These are phyloP conservation scores for Zosterops lateralis DNA, from an alignment of 2,113 vertebrate genomes.

Conservation along the genomic window DNA sequence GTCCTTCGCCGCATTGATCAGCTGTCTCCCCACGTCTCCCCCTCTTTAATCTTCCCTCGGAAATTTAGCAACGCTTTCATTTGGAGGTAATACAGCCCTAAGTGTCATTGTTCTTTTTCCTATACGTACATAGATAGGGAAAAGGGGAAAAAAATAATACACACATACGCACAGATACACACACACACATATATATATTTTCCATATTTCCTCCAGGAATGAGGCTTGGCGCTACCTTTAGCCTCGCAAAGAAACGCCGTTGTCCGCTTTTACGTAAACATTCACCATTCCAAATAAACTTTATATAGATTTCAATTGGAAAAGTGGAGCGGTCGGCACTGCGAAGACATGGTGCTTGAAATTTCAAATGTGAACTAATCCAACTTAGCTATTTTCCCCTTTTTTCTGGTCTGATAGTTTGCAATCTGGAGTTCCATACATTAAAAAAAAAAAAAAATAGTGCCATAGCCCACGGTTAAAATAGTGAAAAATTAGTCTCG, in stretches of 20 bases:
- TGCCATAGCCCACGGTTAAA: constrained; percentile 73
- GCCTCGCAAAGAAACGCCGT: constrained; percentile 27
- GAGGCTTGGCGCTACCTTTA: neutral
- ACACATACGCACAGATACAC: fast-evolving
- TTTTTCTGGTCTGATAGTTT: constrained; percentile 46
- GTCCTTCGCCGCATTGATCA: neutral
- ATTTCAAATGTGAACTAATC: constrained; percentile 50
- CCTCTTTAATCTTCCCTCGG: neutral
- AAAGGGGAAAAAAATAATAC: fast-evolving
- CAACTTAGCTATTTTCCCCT: neutral
- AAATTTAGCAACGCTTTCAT: neutral
- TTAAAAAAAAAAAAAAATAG: constrained; percentile 37
- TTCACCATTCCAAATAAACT: constrained; percentile 61
- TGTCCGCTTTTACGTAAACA: constrained; percentile 42
- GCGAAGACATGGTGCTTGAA: neutral
- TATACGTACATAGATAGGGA: no score
- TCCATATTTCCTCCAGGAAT: neutral
- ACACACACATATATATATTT: neutral
- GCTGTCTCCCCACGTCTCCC: neutral
- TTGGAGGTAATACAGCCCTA: neutral
- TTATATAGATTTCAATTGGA: constrained; percentile 39
- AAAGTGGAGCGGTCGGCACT: neutral
- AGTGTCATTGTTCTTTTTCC: neutral
- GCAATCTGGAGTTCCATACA: constrained; percentile 44
- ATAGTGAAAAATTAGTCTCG: constrained; percentile 78